Evolutionary conservation across 2,888 invertebrate species (phyloP), one percentile per base, ranked within the genome.

Genomic region (Latrodectus hesperus): DNA sequence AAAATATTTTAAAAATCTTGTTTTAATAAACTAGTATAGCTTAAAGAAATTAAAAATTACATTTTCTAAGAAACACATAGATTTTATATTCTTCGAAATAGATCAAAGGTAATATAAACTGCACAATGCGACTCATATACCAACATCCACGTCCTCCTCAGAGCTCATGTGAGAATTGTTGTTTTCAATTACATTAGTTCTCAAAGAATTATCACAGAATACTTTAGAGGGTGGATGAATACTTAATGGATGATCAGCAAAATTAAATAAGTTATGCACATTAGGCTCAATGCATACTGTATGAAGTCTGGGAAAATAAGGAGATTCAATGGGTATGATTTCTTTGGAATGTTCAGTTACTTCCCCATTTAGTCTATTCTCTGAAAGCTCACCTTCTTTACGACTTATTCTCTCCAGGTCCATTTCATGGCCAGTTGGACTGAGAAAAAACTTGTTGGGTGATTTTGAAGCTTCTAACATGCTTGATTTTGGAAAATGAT

Each of bases 71-170:
- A 38, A 38, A 38, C 38, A 38, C 38, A 38, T 38, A 38, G 38
- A 38, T 38, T 38, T 38, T 38, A 38, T 38, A 38, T 38, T 38
- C 38, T 60, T 67, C 65, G 65, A 80, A 72, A 80, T 64, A 10
- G 52, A 53, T 77, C 64, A 84, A 84, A 84, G 77, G 72, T 84
- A 84, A 84, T 76, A 84, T 77, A 84, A 84, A 84, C 84, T 84
- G 84, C 84, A 77, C 77, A 84, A 17, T 65, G 84, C 84, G 71
- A 84, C 55, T 84, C 84, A 84, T 73, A 87, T 87, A 72, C 82
- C 87, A 64, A 87, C 87, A 52, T 87, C 82, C 10, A 87, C 87
- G 70, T 87, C 87, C 14, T 87, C 87, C 60, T 87, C 87, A 4
- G 87, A 87, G n/a, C 82, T 83, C 17, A 82, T 38, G 17, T 74